Evolutionary conservation across 2,797 vertebrate genomes (phyloP), one percentile per base, ranked within the genome.

Genomic region (Gadopsis marmoratus): DNA sequence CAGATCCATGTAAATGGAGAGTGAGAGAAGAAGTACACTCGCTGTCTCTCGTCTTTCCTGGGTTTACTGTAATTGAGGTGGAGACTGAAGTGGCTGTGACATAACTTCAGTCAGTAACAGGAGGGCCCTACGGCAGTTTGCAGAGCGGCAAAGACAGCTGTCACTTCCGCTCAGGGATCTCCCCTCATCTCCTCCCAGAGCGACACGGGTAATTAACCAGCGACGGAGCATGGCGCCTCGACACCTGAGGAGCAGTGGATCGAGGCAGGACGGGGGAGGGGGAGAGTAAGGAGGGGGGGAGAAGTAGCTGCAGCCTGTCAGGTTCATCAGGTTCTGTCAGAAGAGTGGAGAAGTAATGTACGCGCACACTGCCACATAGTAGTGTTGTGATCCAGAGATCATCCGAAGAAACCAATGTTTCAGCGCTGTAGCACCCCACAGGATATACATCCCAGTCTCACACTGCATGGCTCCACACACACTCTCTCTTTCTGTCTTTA

Each of bases 191-290:
- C 72, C 76, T 83, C 76, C 71, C 73, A 33, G 51, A 61, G 83
- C 23, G 48, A 70, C 78, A n/a, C 47, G 41, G 84, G 84, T 91
- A 91, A 93, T 94, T 91, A 93, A 76, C 85, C 55, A 2, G 76
- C 53, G 55, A 80, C 65, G 33, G 86, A 90, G 88, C 87, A n/a
- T 43, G 54, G 74, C 70, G 12, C 64, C 78, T 50, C 62, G 55
- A 50, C 87, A 85, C 89, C 86, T 84, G 77, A 82, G 65, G 84
- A 83, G 43, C 5, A 4, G 43, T 16, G 51, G 64, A 58, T 65
- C 56, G 37, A 16, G 43, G 31, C 19, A 35, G 47, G 53, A 39
- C 3, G 21, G 35, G 60, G 53, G 23, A 67, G 33, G 59, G 41
- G 41, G 64, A 41, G 43, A 58, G 39, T 56, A 41, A 45, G 7